phyloP scores from a whole-genome alignment of 2,113 vertebrate genomes.

The Antennarius striatus region DNA sequence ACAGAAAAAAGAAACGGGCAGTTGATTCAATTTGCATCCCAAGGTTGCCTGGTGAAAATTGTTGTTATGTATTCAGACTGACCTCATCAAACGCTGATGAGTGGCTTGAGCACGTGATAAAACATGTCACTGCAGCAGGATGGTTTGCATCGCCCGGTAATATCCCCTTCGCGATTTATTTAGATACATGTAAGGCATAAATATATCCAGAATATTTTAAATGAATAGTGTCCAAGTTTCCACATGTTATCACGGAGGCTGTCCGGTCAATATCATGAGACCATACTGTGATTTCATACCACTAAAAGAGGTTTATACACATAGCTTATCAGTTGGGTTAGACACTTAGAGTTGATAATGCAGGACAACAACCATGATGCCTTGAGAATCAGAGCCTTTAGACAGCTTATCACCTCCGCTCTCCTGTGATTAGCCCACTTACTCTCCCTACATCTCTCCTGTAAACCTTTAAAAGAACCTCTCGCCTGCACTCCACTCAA shows the following conservation, averaged over 20 bases:
- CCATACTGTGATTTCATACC: neutral
- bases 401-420: constrained; percentile 41
- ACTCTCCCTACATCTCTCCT: constrained; percentile 21
- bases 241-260: neutral
- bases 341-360: constrained; percentile 10
- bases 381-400: constrained; percentile 44
- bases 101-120: too few relatives aligned
- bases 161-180: too few relatives aligned
- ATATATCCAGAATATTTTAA: too few relatives aligned
- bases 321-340: constrained; percentile 9
- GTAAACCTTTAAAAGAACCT: constrained; percentile 31
- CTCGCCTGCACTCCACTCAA: neutral
- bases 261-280: neutral
- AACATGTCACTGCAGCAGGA: too few relatives aligned
- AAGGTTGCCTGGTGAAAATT: too few relatives aligned
- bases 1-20: too few relatives aligned
- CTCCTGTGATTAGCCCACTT: constrained; percentile 45
- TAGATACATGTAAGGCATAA: too few relatives aligned
- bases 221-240: too few relatives aligned
- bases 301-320: neutral
- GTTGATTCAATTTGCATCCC: too few relatives aligned
- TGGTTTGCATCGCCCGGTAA: too few relatives aligned
- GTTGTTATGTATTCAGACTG: too few relatives aligned
- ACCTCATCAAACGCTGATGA: too few relatives aligned
- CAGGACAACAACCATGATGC: constrained; percentile 28